Percentiles rank a stretch among this genome's conserved stretches.
Evolutionary conservation across 2,888 invertebrate genomes (phyloP).

Genomic region (Unio delphinus): DNA sequence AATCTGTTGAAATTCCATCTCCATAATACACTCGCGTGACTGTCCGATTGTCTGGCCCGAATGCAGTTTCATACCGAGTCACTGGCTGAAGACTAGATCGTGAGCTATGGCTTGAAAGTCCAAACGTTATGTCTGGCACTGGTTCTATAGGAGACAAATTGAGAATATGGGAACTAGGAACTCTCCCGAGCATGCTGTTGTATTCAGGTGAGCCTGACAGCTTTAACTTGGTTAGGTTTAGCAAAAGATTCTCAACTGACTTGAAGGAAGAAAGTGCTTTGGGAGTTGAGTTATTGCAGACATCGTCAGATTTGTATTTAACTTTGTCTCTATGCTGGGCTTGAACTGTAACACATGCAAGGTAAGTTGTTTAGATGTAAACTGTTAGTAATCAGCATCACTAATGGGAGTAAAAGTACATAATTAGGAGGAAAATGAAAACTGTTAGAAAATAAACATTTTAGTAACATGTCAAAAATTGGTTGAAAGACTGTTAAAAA

Average conservation of each 20-base stretch:
- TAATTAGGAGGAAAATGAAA: neutral
- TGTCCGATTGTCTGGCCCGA: constrained; percentile 63
- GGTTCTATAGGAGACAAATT: constrained; percentile 48
- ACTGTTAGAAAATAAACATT: too few relatives aligned
- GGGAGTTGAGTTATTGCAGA: constrained; percentile 26
- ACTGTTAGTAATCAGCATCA: too few relatives aligned
- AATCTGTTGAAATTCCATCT: constrained; percentile 55
- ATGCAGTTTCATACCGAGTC: constrained; percentile 60
- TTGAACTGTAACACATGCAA: constrained; percentile 16
- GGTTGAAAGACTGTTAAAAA: too few relatives aligned
- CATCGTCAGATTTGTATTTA: constrained; percentile 9
- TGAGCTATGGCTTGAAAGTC: constrained; percentile 6
- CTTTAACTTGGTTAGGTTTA: constrained; percentile 45
- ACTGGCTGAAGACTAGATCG: constrained; percentile 41
- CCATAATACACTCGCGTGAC: constrained; percentile 61
- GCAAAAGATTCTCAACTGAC: constrained; percentile 65
- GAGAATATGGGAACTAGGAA: constrained; percentile 37
- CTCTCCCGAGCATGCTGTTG: constrained; percentile 13
- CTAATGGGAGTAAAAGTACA: neutral
- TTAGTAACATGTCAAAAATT: too few relatives aligned
- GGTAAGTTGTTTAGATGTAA: too few relatives aligned
- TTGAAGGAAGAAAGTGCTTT: constrained; percentile 50
- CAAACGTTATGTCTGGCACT: constrained; percentile 22
- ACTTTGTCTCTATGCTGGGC: constrained; percentile 19
- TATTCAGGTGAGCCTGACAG: constrained; percentile 14